phyloP scores from a whole-genome alignment of 2,113 vertebrate genomes.

The Indicator maculatus region DNA sequence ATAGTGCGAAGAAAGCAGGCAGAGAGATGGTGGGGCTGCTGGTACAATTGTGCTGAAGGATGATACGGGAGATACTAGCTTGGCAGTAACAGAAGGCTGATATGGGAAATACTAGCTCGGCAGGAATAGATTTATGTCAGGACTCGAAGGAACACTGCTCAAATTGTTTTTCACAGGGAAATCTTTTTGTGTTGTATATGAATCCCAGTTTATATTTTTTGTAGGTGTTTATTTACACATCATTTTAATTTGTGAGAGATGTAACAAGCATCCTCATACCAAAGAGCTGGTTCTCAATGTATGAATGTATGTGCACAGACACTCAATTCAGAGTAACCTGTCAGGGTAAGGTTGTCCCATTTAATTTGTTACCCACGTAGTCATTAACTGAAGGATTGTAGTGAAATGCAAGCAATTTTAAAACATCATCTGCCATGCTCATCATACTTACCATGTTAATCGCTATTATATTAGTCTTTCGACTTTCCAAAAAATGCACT shows the following conservation, averaged over 20 bases:
- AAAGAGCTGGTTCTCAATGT: background rate
- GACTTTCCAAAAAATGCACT: background rate
- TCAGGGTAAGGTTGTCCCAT: background rate
- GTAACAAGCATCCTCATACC: background rate
- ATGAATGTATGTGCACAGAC: background rate
- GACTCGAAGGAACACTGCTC: constrained; percentile 56
- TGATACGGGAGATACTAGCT: background rate
- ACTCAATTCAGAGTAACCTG: background rate
- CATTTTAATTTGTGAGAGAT: background rate
- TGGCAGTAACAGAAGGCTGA: constrained; percentile 4
- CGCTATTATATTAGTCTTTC: background rate
- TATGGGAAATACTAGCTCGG: background rate
- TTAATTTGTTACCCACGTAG: background rate
- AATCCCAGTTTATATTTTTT: background rate
- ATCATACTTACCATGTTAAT: background rate
- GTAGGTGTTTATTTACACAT: background rate
- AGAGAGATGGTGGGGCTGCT: background rate
- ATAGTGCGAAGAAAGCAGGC: background rate
- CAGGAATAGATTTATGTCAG: constrained; percentile 37
- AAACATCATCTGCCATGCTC: background rate
- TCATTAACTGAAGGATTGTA: background rate
- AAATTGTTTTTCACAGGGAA: constrained; percentile 30
- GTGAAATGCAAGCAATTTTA: background rate
- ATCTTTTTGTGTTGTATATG: background rate
- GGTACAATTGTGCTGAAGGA: rapidly evolving